These are phyloP conservation scores for Drosophila formosana DNA, from an alignment of 2,888 invertebrate species.

Conservation along the genomic window DNA sequence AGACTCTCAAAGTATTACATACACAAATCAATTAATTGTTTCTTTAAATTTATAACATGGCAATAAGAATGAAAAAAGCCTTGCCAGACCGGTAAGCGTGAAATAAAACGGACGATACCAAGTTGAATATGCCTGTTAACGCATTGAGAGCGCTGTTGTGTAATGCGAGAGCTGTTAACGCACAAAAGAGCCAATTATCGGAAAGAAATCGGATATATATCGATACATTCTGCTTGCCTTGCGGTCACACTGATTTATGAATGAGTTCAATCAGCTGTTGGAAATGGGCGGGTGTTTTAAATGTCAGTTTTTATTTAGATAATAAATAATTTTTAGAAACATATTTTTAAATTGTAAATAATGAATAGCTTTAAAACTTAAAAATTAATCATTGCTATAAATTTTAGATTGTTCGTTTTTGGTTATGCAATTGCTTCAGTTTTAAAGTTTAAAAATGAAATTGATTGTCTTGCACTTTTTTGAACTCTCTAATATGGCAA, in stretches of 20 bases:
- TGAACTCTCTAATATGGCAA: neutral
- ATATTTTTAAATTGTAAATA: neutral
- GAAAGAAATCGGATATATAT: conserved; percentile 1
- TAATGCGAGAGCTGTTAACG: conserved; percentile 5
- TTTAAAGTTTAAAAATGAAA: conserved; percentile 33
- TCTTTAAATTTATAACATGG: neutral
- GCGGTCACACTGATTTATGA: conserved; percentile 26
- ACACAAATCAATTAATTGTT: neutral
- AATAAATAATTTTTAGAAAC: neutral
- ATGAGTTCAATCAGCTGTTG: conserved; percentile 19
- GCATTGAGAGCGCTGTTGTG: neutral
- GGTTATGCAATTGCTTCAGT: neutral
- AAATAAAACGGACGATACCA: neutral
- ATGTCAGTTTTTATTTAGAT: neutral
- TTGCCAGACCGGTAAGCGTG: conserved; percentile 2
- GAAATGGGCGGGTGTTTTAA: conserved; percentile 28
- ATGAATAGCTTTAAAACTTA: neutral
- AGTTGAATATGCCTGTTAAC: conserved; percentile 5
- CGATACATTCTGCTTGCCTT: conserved; percentile 16
- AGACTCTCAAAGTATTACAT: too few species aligned
- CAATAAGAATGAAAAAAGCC: neutral
- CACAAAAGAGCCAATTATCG: conserved; percentile 4
- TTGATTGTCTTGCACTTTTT: conserved; percentile 24
- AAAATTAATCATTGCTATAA: neutral
- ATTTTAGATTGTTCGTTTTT: neutral